Evolutionary conservation across 2,113 vertebrate species (phyloP).

Genomic region (Caracal caracal): DNA sequence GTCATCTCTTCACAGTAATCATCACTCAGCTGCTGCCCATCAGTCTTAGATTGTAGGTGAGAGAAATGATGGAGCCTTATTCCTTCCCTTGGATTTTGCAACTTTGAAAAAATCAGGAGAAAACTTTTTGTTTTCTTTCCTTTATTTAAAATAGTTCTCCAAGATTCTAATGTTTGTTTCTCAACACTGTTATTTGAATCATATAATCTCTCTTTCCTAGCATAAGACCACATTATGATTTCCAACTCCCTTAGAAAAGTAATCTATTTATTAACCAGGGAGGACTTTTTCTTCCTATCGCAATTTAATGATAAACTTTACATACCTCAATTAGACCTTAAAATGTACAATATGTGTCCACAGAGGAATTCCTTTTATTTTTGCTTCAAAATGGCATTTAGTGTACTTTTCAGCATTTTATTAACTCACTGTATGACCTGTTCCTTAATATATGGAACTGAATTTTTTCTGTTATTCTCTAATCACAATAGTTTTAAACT

Average conservation of each 20-base stretch:
- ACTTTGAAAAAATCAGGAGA: neutral
- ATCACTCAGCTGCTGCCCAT: slow-evolving; percentile 64
- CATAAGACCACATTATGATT: neutral
- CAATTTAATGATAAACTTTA: neutral
- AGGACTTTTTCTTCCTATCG: neutral
- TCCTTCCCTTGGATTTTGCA: neutral
- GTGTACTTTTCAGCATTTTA: neutral
- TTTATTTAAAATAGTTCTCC: neutral
- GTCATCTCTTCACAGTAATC: slow-evolving; percentile 32
- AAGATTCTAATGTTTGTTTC: neutral
- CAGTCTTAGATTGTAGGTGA: neutral
- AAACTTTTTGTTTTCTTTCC: neutral
- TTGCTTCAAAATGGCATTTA: slow-evolving; percentile 11
- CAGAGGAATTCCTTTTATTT: neutral
- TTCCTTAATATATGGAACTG: neutral
- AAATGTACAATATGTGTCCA: neutral
- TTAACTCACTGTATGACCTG: neutral
- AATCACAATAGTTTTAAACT: neutral
- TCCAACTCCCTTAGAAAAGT: neutral
- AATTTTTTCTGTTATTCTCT: neutral
- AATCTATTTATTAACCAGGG: neutral
- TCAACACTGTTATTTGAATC: neutral
- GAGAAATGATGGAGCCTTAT: neutral
- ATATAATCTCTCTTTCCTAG: neutral
- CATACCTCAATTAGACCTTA: neutral